phyloP scores from a whole-genome alignment of 2,888 invertebrate genomes.

The Stictocephala bisonia region DNA sequence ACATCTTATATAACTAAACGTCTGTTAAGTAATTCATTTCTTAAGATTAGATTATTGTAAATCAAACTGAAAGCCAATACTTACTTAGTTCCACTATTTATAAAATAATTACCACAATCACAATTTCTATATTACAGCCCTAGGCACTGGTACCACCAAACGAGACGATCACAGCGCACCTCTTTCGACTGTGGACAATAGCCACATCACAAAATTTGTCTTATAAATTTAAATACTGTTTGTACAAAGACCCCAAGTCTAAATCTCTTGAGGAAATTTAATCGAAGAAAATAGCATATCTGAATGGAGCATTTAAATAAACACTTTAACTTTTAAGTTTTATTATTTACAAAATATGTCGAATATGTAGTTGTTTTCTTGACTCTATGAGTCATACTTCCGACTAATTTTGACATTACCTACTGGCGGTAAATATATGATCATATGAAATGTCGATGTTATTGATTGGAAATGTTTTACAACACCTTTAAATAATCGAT shows the following conservation, averaged over 20 bases:
- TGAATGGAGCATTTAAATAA: too few species aligned
- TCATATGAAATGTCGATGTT: too few species aligned
- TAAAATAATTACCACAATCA: slow-evolving; percentile 6
- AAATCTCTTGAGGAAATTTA: too few species aligned
- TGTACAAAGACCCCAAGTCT: too few species aligned
- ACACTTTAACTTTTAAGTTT: too few species aligned
- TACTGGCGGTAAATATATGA: not conserved
- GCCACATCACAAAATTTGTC: slow-evolving; percentile 49
- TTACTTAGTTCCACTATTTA: slow-evolving; percentile 15
- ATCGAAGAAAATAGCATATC: too few species aligned
- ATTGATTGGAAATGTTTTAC: not conserved
- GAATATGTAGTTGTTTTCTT: not conserved
- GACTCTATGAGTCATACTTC: slow-evolving; percentile 1
- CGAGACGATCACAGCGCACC: slow-evolving; percentile 49
- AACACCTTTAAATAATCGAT: not conserved
- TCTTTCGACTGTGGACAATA: slow-evolving; percentile 48
- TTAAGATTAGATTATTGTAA: not conserved
- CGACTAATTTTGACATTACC: not conserved
- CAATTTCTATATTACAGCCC: slow-evolving; percentile 31
- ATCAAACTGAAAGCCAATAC: too few species aligned
- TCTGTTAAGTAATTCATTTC: not conserved
- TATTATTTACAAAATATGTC: not conserved
- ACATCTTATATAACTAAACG: too few species aligned
- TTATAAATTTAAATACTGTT: too few species aligned
- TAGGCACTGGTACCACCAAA: slow-evolving; percentile 27